These are phyloP conservation scores for Melinopterus prodromus DNA, from an alignment of 2,888 invertebrate genomes.

Conservation along the genomic window DNA sequence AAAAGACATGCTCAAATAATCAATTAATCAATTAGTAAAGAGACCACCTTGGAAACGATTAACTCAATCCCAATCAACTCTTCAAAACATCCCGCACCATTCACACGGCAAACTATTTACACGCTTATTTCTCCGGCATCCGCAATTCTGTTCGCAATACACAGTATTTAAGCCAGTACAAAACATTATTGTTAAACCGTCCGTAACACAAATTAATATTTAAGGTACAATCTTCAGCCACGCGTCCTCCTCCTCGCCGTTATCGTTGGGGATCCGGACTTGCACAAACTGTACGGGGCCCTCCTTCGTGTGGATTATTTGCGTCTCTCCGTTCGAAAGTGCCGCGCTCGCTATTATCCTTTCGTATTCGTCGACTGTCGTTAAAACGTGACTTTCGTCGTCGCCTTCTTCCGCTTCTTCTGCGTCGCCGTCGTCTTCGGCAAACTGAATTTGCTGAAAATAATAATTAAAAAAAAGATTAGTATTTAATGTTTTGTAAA, in stretches of 20 bases:
- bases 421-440: conserved; percentile 43
- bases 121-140: background rate
- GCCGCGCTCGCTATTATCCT: conserved; percentile 49
- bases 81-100: background rate
- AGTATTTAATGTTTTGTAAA: background rate
- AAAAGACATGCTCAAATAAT: background rate
- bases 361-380: conserved; percentile 48
- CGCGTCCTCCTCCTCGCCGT: conserved; percentile 59
- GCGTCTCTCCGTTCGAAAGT: conserved; percentile 55
- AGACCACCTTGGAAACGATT: background rate
- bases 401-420: conserved; percentile 48
- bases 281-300: conserved; percentile 58
- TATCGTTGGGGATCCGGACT: conserved; percentile 57
- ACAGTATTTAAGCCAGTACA: background rate
- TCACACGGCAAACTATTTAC: background rate
- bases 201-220: conserved; percentile 37
- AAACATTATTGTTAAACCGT: conserved; percentile 22
- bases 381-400: conserved; percentile 48
- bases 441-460: conserved; percentile 56
- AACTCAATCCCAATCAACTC: background rate
- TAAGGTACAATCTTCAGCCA: conserved; percentile 60
- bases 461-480: background rate
- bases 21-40: background rate
- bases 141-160: background rate
- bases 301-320: conserved; percentile 59